Base-by-base conservation (phyloP, 2,113 vertebrate species). In the Catharus fuscescens region DNA sequence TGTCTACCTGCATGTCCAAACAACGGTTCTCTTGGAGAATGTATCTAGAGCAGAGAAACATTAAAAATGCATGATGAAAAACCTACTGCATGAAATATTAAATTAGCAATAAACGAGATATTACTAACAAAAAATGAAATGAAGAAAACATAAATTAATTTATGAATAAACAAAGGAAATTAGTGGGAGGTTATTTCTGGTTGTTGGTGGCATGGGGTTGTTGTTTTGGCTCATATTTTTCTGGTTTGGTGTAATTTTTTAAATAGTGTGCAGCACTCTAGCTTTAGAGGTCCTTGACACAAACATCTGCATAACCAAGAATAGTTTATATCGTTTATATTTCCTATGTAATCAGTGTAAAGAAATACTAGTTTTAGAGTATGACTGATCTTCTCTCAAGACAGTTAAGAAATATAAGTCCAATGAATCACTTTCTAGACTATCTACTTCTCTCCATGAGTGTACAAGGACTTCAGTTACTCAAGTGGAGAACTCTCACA, bases 111-210 rank as follows among this genome's bases (percentile, higher is more conserved):
- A 77, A 61, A 53, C 28, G 80, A 48, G 11, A 4, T 60, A 48
- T 17, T 57, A 18, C 29, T 50, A 80, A 53, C 5, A 89, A 82
- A 83, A 59, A 45, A 66, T 45, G 18, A 53, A 88, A 59, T 12
- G 4, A 14, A 40, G 47, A 81, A 67, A 6, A 15, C 9, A 54
- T 9, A 57, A 52, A 28, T 6, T 0, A 52, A 59, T 54, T 42
- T 45, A 50, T 38, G 24, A 74, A 78, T 36, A 76, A 54, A 26
- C 4, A 73, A 89, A 78, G 9, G 5, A 88, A 89, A 36, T 34
- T 6, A 57, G 3, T 31, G 12, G 2, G 6, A 1, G 1, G 1
- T 52, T 44, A 5, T 59, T 71, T 50, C 14, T 44, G 18, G 7
- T n/a, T 65, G 13, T n/a, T 67, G 38, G 28, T 10, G 9, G 8